Conservation (phyloP, 2,888 invertebrate genomes). For the Noctua fimbriata region DNA sequence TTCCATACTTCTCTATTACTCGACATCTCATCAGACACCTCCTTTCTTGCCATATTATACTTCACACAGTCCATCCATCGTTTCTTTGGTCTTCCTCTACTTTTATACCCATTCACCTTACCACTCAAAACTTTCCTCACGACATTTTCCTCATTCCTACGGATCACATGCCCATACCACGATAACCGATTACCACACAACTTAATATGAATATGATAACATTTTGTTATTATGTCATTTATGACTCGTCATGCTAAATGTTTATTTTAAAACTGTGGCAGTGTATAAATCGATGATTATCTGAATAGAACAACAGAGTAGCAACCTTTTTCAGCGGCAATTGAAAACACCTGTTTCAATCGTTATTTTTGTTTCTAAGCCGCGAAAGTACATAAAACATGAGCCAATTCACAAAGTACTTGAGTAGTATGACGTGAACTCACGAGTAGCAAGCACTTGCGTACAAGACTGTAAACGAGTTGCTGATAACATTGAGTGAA, state of each 20-base stretch:
- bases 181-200: too few relatives aligned
- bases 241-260: background rate
- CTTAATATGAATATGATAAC: background rate
- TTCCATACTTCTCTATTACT: too few relatives aligned
- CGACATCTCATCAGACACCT: too few relatives aligned
- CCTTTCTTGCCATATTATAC: too few relatives aligned
- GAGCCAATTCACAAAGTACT: slow-evolving; percentile 2
- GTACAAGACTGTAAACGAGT: slow-evolving; percentile 8
- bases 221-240: background rate
- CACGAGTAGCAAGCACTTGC: background rate
- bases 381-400: background rate
- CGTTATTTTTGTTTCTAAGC: background rate
- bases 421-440: slow-evolving; percentile 7
- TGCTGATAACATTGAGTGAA: slow-evolving; percentile 26
- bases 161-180: too few relatives aligned
- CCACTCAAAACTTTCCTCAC: too few relatives aligned
- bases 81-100: too few relatives aligned
- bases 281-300: background rate
- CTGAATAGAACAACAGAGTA: background rate
- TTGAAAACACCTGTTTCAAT: background rate
- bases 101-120: too few relatives aligned
- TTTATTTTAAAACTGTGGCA: background rate
- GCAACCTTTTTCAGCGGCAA: background rate
- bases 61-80: too few relatives aligned
- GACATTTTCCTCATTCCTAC: too few relatives aligned